These are phyloP conservation scores for Spodoptera litura DNA, from an alignment of 1,140 invertebrate genomes.

Conservation along the genomic window DNA sequence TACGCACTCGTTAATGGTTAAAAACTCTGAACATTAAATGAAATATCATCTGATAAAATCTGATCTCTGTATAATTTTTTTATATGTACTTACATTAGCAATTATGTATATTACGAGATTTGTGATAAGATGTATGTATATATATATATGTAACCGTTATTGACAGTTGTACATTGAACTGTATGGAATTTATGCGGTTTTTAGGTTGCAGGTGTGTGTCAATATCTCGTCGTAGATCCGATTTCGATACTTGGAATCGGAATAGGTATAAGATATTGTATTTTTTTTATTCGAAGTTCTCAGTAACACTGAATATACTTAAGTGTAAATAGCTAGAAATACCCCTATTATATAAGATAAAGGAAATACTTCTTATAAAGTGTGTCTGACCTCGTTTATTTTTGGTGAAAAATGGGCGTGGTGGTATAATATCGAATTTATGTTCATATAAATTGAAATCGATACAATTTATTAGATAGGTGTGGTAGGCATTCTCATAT, in stretches of 20 bases:
- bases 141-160: slow-evolving; percentile 38
- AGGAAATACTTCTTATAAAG: too few relatives aligned
- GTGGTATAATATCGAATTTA: not conserved
- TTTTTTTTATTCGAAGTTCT: too few relatives aligned
- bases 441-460: slow-evolving; percentile 31
- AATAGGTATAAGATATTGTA: too few relatives aligned
- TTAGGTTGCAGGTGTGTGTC: too few relatives aligned
- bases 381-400: too few relatives aligned
- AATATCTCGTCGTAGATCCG: too few relatives aligned
- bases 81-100: slow-evolving; percentile 41
- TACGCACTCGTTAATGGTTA: not conserved
- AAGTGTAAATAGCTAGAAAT: too few relatives aligned
- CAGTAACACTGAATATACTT: too few relatives aligned
- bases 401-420: too few relatives aligned
- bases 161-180: slow-evolving; percentile 43
- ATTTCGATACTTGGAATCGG: too few relatives aligned
- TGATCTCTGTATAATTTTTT: slow-evolving; percentile 43
- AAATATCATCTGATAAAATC: slow-evolving; percentile 47
- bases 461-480: slow-evolving; percentile 23
- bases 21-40: slow-evolving; percentile 29
- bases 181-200: slow-evolving; percentile 15
- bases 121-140: slow-evolving; percentile 25
- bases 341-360: too few relatives aligned
- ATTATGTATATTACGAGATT: slow-evolving; percentile 37
- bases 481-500: not conserved